Base-by-base conservation (phyloP, 2,797 vertebrate species). In the Threskiornis aethiopicus region DNA sequence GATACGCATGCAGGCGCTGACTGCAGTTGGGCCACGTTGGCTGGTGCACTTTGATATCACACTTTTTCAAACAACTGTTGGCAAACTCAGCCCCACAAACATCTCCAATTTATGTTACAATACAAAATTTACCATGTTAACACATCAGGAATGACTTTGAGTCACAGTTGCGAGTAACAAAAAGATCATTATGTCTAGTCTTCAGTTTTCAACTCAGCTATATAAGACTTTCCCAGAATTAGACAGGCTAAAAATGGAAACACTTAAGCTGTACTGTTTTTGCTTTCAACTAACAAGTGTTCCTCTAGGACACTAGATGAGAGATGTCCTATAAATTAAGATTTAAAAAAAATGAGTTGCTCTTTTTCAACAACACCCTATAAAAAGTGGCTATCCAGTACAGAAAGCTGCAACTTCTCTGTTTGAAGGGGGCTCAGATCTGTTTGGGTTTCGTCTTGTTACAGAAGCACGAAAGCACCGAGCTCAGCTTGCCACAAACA, bases 211-310 rank as follows among this genome's bases (percentile, higher is more conserved):
- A 80, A 64, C 35, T 82, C 11, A 4, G 84, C 73, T 81, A 33
- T 35, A 1, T 12, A 37, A 79, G 71, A 80, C 76, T n/a, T 52
- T 5, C 44, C 72, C 76, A 83, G 84, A 91, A 93, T 77, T 83
- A 80, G 49, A 87, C 19, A 72, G 28, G 70, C 71, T 92, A 77
- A 83, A 95, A 89, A 84, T 37, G 67, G 91, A 83, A 91, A 80
- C 54, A 76, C 47, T 85, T 58, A 7, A 70, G 61, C 57, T 62
- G 47, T 39, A 82, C 54, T 66, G 35, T 3, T 59, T 87, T 90
- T 91, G 59, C 69, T 91, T 85, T 83, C 85, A 85, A 70, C 35
- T 66, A 77, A 58, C 35, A 93, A 90, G 64, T 31, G 42, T n/a
- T 83, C 26, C 64, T 90, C 47, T 57, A 93, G 49, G 52, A 41